Evolutionary conservation across 92 coral and sea anemone genomes (phyloP).

Genomic region (Porites rus): DNA sequence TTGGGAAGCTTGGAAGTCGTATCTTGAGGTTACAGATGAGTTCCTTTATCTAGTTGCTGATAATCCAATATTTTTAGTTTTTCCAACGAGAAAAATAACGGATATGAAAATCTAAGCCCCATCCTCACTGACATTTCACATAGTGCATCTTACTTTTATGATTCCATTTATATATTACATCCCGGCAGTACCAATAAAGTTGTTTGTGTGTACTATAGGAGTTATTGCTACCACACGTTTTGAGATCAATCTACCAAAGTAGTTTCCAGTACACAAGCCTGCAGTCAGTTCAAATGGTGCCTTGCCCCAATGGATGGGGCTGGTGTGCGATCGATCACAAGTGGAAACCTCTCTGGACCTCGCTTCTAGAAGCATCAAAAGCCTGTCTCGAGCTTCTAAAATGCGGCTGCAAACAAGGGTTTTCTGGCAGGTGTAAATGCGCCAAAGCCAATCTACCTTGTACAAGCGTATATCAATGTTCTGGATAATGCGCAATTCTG

Average conservation of each 20-base stretch:
- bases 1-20: neutral
- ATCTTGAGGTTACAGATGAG: neutral
- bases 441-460: neutral
- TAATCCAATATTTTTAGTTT: neutral
- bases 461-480: neutral
- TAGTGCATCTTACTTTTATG: too few relatives aligned
- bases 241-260: too few relatives aligned
- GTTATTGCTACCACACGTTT: too few relatives aligned
- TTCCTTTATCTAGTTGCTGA: neutral
- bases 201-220: too few relatives aligned
- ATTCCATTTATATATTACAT: too few relatives aligned
- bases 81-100: too few relatives aligned
- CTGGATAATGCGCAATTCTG: neutral
- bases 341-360: slow-evolving; percentile 1
- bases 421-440: slow-evolving; percentile 6
- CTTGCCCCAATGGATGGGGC: slow-evolving; percentile 7
- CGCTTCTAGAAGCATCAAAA: neutral
- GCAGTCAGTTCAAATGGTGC: slow-evolving; percentile 17
- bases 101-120: too few relatives aligned
- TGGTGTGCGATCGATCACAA: neutral
- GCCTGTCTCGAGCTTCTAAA: neutral
- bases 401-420: neutral
- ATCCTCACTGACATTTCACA: too few relatives aligned
- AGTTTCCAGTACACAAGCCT: slow-evolving; percentile 35
- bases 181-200: too few relatives aligned